Conservation (phyloP, 2,888 invertebrate species). For the Willowsia nigromaculata region DNA sequence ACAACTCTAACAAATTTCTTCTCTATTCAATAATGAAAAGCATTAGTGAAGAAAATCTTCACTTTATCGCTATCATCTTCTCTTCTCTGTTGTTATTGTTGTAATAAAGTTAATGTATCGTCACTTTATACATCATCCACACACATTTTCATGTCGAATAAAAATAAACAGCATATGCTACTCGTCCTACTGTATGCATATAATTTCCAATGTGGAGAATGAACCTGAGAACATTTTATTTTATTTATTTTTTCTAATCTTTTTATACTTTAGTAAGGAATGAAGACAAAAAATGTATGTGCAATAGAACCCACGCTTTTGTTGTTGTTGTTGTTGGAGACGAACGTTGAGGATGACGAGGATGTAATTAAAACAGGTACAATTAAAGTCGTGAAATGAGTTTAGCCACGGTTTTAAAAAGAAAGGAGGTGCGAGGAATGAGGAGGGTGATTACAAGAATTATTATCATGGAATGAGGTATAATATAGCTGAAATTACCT, state of each 20-base stretch:
- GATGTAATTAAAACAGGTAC: constrained; percentile 67
- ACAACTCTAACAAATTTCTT: not conserved
- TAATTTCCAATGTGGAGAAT: not conserved
- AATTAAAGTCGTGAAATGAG: constrained; percentile 70
- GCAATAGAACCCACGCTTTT: constrained; percentile 12
- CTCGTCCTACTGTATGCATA: not conserved
- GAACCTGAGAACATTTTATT: not conserved
- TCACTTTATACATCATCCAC: not conserved
- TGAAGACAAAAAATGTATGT: not conserved
- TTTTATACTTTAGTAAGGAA: not conserved
- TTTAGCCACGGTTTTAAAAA: constrained; percentile 41
- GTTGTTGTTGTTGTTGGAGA: not conserved
- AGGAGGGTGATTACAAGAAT: not conserved
- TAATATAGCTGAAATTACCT: not conserved
- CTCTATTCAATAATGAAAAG: constrained; percentile 32
- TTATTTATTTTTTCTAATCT: not conserved
- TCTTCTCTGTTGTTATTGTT: constrained; percentile 5
- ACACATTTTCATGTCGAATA: not conserved
- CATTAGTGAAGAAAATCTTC: constrained; percentile 3
- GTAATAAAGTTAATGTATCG: not conserved
- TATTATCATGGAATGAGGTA: constrained; percentile 1
- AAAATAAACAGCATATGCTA: not conserved
- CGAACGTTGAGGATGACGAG: constrained; percentile 17
- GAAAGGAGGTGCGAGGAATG: constrained; percentile 3
- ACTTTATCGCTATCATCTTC: not conserved